Conservation (phyloP, 2,888 invertebrate genomes). For the Aleiodes alternator region DNA sequence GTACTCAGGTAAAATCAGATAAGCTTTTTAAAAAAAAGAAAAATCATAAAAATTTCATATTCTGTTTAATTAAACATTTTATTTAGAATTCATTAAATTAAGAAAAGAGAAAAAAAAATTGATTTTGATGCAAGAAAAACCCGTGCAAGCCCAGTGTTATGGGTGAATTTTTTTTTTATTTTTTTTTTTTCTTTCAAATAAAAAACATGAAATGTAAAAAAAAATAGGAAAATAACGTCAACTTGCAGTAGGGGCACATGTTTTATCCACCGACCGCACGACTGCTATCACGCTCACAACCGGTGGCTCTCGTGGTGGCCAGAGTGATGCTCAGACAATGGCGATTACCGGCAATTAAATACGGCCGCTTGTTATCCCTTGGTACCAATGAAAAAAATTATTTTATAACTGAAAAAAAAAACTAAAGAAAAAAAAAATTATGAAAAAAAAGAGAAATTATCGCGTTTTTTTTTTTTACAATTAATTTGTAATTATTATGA, state of each 20-base stretch:
- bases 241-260: slow-evolving; percentile 58
- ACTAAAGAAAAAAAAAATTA: slow-evolving; percentile 13
- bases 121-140: slow-evolving; percentile 35
- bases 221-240: slow-evolving; percentile 53
- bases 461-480: slow-evolving; percentile 32
- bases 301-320: slow-evolving; percentile 51
- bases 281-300: slow-evolving; percentile 49
- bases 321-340: slow-evolving; percentile 42
- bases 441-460: neutral
- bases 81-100: too few species aligned
- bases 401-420: slow-evolving; percentile 49
- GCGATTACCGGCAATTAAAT: slow-evolving; percentile 53
- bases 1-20: slow-evolving; percentile 84
- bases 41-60: slow-evolving; percentile 42
- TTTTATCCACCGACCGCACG: slow-evolving; percentile 51
- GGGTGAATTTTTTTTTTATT: slow-evolving; percentile 23
- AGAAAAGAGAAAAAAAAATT: slow-evolving; percentile 11
- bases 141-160: slow-evolving; percentile 33
- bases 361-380: slow-evolving; percentile 54
- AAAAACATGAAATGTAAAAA: slow-evolving; percentile 37
- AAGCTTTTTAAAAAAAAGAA: slow-evolving; percentile 64
- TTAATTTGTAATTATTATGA: slow-evolving; percentile 14
- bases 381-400: slow-evolving; percentile 54
- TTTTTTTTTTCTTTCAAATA: slow-evolving; percentile 6
- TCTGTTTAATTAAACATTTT: slow-evolving; percentile 83